Evolutionary conservation across 2,113 vertebrate genomes (phyloP).

Genomic region (Eclectus roratus): DNA sequence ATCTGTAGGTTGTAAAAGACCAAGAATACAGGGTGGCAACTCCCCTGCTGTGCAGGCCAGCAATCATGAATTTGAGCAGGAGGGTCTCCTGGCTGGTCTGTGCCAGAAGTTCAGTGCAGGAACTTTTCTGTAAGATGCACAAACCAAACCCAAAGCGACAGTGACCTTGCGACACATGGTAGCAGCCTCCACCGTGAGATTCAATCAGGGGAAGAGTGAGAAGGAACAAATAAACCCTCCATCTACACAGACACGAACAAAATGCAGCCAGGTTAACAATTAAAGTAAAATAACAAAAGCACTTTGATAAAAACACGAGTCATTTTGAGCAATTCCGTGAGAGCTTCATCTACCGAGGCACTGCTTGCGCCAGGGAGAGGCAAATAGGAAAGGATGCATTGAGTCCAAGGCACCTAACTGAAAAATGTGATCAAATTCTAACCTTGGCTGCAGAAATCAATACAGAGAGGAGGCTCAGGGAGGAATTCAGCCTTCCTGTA

Average conservation of each 20-base stretch:
- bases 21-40: not conserved
- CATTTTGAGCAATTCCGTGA: not conserved
- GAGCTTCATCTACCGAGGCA: not conserved
- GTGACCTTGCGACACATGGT: fast-evolving
- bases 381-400: not conserved
- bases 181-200: not conserved
- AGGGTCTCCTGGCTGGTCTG: not conserved
- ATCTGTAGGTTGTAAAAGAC: not conserved
- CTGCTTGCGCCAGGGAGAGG: not conserved
- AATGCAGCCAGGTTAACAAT: not conserved
- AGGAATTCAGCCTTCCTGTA: not conserved
- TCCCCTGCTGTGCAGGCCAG: not conserved
- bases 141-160: not conserved
- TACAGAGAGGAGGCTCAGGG: not conserved
- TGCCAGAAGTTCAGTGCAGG: not conserved
- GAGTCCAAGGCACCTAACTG: not conserved
- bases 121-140: not conserved
- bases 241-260: not conserved
- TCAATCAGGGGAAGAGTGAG: not conserved
- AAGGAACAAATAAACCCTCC: not conserved
- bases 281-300: not conserved
- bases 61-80: not conserved
- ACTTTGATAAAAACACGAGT: not conserved
- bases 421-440: not conserved
- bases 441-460: not conserved